Evolutionary conservation across 2,888 invertebrate genomes (phyloP).

Genomic region (Agrotis exclamationis): DNA sequence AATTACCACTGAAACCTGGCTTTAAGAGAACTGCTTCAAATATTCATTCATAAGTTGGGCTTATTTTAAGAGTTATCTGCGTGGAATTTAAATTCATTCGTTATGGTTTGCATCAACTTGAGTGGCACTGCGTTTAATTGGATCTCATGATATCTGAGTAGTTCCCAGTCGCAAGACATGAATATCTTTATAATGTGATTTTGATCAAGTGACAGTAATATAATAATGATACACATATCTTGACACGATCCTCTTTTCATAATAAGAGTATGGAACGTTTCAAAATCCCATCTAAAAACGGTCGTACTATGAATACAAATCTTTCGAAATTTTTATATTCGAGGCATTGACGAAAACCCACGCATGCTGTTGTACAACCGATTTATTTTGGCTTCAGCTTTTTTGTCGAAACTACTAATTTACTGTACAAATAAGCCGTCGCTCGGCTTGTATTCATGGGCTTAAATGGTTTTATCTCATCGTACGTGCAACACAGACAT

Average conservation of each 20-base stretch:
- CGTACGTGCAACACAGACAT: constrained; percentile 35
- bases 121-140: constrained; percentile 13
- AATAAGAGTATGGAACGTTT: constrained; percentile 15
- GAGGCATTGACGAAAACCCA: constrained; percentile 27
- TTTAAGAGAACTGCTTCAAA: constrained; percentile 29
- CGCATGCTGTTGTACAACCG: constrained; percentile 24
- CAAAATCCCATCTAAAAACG: constrained; percentile 41
- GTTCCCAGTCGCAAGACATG: constrained; percentile 10
- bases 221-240: constrained; percentile 48
- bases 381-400: constrained; percentile 16
- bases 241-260: constrained; percentile 41
- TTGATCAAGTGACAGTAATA: constrained; percentile 38
- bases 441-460: constrained; percentile 22
- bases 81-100: constrained; percentile 6
- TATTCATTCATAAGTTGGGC: background rate
- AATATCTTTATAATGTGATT: constrained; percentile 27
- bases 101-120: constrained; percentile 2
- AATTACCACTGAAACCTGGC: constrained; percentile 27
- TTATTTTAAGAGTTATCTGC: constrained; percentile 2
- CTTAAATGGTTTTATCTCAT: constrained; percentile 38
- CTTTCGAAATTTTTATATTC: constrained; percentile 33
- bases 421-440: constrained; percentile 22
- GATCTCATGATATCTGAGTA: constrained; percentile 19
- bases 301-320: constrained; percentile 51
- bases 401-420: constrained; percentile 37